Percentiles rank a stretch among this genome's conserved stretches.
phyloP scores from a whole-genome alignment of 2,113 vertebrate species.

The Strigops habroptila region DNA sequence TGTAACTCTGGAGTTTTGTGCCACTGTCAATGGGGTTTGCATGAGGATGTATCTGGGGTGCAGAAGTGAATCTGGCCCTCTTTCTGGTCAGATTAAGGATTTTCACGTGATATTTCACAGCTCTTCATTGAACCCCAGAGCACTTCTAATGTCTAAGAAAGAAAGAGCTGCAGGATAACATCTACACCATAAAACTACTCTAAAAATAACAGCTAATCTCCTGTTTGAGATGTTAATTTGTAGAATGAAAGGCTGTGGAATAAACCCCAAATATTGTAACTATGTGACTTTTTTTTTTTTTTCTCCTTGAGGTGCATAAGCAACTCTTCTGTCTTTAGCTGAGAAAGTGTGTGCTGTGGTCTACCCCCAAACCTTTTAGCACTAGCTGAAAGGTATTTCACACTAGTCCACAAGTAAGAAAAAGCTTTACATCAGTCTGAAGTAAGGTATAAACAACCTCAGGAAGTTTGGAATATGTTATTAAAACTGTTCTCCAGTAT shows the following conservation, averaged over 20 bases:
- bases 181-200: neutral
- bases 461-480: constrained; percentile 73
- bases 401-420: constrained; percentile 14
- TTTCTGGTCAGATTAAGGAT: neutral
- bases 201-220: constrained; percentile 1
- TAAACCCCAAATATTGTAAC: neutral
- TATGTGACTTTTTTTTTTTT: neutral
- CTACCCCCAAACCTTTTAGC: constrained; percentile 8
- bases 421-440: constrained; percentile 58
- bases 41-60: neutral
- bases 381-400: constrained; percentile 24
- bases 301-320: neutral
- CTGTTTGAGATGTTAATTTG: neutral
- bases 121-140: neutral
- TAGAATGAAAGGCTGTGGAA: constrained; percentile 1
- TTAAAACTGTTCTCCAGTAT: constrained; percentile 52
- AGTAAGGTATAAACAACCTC: constrained; percentile 66
- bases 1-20: neutral
- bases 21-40: neutral
- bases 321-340: neutral
- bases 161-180: neutral
- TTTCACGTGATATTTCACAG: neutral
- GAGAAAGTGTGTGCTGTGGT: neutral
- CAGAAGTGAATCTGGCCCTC: neutral
- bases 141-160: neutral